Percentiles rank a stretch among this genome's conserved stretches.
phyloP scores from a whole-genome alignment of 2,113 vertebrate genomes.

The Suricata suricatta region DNA sequence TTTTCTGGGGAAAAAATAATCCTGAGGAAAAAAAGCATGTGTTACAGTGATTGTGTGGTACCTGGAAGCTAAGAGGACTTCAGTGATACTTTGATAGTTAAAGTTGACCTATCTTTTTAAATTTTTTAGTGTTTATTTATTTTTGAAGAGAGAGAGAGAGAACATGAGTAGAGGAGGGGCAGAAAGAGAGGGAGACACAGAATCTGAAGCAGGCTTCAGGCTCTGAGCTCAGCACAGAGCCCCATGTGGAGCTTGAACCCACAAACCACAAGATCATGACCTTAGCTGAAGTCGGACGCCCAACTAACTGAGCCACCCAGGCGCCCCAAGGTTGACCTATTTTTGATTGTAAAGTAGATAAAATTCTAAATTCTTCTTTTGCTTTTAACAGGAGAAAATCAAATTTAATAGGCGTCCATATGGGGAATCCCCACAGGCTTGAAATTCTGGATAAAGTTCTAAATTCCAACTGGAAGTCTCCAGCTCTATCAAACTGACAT shows the following conservation, averaged over 20 bases:
- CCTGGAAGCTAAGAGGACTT: background rate
- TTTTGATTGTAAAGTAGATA: background rate
- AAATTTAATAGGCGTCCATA: background rate
- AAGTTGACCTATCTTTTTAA: background rate
- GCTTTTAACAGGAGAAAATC: background rate
- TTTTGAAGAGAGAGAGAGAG: no score
- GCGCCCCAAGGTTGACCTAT: background rate
- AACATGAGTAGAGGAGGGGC: no score
- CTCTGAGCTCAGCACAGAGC: no score
- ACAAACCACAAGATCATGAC: no score
- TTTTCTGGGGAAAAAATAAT: background rate
- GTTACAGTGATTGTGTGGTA: background rate
- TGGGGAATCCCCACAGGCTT: background rate
- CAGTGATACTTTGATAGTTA: background rate
- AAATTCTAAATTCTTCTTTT: background rate
- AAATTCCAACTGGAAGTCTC: background rate
- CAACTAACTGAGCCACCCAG: no score
- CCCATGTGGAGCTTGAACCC: no score
- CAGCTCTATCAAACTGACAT: background rate
- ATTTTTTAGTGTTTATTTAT: no score
- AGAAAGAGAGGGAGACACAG: no score
- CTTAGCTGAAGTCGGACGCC: no score
- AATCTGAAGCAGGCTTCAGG: no score
- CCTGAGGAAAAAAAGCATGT: background rate
- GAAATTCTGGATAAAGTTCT: background rate